These are phyloP conservation scores for Trichonephila clavipes DNA, from an alignment of 1,140 invertebrate genomes.

Conservation along the genomic window DNA sequence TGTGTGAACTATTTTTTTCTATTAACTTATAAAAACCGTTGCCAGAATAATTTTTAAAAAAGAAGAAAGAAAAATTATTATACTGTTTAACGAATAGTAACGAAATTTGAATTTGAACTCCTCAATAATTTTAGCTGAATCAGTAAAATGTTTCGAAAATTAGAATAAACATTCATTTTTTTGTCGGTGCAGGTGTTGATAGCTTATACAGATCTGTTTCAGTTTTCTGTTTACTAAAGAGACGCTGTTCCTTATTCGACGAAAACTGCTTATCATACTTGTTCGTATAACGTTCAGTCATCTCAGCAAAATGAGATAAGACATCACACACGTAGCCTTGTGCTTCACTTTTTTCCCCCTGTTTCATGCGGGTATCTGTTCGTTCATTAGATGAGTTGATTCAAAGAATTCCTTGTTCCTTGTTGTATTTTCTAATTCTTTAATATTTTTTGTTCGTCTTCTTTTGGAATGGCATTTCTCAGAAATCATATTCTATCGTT, in stretches of 20 bases:
- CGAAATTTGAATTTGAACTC: too few relatives aligned
- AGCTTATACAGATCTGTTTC: not conserved
- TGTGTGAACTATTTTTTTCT: too few relatives aligned
- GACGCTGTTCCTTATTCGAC: conserved; percentile 5
- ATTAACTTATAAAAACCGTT: too few relatives aligned
- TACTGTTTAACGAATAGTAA: too few relatives aligned
- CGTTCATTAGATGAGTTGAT: not conserved
- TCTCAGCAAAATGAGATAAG: conserved; percentile 6
- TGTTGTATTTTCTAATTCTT: not conserved
- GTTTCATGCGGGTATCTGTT: conserved; percentile 17
- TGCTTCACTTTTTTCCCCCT: not conserved
- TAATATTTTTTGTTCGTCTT: not conserved
- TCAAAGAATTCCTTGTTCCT: not conserved
- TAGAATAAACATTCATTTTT: too few relatives aligned
- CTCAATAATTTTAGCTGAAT: too few relatives aligned
- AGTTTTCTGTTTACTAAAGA: conserved; percentile 16
- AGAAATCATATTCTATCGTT: not conserved
- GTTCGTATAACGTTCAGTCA: not conserved
- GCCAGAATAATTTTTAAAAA: too few relatives aligned
- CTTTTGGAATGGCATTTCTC: not conserved
- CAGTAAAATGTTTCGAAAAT: too few relatives aligned
- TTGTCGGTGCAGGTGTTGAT: not conserved
- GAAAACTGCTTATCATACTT: conserved; percentile 3
- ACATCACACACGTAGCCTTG: not conserved
- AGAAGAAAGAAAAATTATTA: too few relatives aligned